phyloP scores from a whole-genome alignment of 2,797 vertebrate species.

The Pseudomugil gertrudae region DNA sequence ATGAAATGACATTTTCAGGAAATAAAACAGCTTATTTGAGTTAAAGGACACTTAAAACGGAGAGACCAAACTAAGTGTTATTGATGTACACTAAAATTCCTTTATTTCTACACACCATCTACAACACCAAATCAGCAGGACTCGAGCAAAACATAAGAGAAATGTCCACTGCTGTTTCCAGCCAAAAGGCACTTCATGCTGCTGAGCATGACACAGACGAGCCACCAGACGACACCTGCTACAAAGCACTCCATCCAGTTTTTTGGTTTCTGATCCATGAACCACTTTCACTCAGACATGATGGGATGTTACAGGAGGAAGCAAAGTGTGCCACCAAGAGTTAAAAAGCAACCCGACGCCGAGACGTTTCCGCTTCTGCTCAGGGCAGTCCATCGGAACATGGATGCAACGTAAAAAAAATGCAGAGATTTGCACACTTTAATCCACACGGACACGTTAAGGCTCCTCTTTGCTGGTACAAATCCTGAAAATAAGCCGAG shows the following conservation, averaged over 20 bases:
- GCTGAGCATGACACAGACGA: constrained; percentile 84
- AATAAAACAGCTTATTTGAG: too few relatives aligned
- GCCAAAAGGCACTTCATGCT: constrained; percentile 95
- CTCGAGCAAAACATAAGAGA: constrained; percentile 32
- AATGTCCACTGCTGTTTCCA: constrained; percentile 62
- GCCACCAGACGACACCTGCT: constrained; percentile 51
- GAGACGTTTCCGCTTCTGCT: constrained; percentile 10
- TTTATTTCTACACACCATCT: constrained; percentile 21
- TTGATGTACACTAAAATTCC: constrained; percentile 11
- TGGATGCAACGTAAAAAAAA: neutral
- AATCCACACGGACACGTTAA: constrained; percentile 24
- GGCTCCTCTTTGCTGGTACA: constrained; percentile 50
- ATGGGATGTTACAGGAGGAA: constrained; percentile 9
- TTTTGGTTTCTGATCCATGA: constrained; percentile 74
- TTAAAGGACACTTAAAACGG: constrained; percentile 9
- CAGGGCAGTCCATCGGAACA: constrained; percentile 1
- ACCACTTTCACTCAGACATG: constrained; percentile 23
- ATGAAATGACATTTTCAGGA: constrained; percentile 10
- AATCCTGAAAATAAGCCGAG: constrained; percentile 20
- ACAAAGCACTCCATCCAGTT: constrained; percentile 41
- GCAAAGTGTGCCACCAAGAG: constrained; percentile 11
- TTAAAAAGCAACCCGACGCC: constrained; percentile 4
- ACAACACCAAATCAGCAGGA: constrained; percentile 31
- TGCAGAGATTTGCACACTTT: constrained; percentile 13
- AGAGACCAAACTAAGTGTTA: constrained; percentile 9